phyloP scores from a whole-genome alignment of 37 sponge, comb jelly and placozoan genomes.

The Cladorhizidae sp. region DNA sequence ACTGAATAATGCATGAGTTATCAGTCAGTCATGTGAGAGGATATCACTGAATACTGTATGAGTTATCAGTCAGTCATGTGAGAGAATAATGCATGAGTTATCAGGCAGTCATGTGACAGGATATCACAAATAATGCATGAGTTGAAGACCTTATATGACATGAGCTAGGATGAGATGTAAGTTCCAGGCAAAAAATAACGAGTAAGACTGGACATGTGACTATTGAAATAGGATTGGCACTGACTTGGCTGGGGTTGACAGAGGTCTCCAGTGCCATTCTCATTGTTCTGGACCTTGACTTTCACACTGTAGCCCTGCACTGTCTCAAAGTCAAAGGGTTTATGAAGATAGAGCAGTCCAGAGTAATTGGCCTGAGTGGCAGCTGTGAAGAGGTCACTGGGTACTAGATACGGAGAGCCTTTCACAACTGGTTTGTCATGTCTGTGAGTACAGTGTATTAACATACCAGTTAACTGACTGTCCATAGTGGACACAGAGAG shows the following conservation, averaged over 20 bases:
- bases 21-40: too few species aligned
- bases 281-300: slow-evolving; percentile 11
- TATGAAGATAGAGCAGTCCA: slow-evolving; percentile 6
- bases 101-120: too few species aligned
- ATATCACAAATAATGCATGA: too few species aligned
- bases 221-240: neutral
- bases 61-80: too few species aligned
- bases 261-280: neutral
- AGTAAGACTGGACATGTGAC: too few species aligned
- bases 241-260: slow-evolving; percentile 7
- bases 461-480: neutral
- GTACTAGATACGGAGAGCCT: neutral
- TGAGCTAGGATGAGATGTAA: too few species aligned
- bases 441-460: neutral
- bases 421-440: neutral
- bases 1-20: too few species aligned
- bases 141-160: too few species aligned
- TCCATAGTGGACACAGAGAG: neutral
- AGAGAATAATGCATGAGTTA: too few species aligned
- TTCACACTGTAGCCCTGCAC: neutral
- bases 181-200: too few species aligned
- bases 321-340: slow-evolving; percentile 25
- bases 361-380: neutral
- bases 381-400: neutral
- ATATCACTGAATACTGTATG: too few species aligned